Conservation (phyloP, 1,140 invertebrate species). For the Euwallacea similis region DNA sequence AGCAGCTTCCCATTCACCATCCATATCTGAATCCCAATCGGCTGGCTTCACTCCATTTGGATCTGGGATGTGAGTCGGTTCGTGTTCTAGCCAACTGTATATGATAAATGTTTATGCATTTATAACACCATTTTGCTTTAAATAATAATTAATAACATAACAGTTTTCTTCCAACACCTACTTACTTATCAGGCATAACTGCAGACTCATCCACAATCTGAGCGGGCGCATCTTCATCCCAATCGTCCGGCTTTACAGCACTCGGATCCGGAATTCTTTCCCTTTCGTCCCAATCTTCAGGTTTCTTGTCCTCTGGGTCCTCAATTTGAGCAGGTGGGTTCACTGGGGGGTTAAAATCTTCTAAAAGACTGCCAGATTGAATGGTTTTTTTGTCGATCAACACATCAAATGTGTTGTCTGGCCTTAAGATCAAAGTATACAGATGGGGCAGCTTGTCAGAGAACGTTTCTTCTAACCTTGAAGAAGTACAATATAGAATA, state of each 20-base stretch:
- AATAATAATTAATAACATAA: slow-evolving; percentile 1
- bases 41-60: slow-evolving; percentile 83
- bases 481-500: not conserved
- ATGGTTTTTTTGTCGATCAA: slow-evolving; percentile 75
- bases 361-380: slow-evolving; percentile 83
- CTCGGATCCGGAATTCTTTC: slow-evolving; percentile 92
- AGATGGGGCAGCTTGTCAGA: slow-evolving; percentile 95
- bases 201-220: slow-evolving; percentile 89
- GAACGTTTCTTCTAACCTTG: slow-evolving; percentile 79
- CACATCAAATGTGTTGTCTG: slow-evolving; percentile 83
- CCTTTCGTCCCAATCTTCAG: slow-evolving; percentile 93
- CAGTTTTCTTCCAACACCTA: not conserved
- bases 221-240: slow-evolving; percentile 91
- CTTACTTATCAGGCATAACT: slow-evolving; percentile 75
- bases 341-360: slow-evolving; percentile 90
- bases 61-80: slow-evolving; percentile 86
- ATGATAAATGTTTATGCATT: not conserved
- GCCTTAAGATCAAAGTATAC: slow-evolving; percentile 85
- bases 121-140: not conserved
- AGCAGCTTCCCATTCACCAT: slow-evolving; percentile 97
- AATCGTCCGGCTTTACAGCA: slow-evolving; percentile 88
- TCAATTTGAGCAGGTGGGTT: slow-evolving; percentile 96
- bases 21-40: slow-evolving; percentile 98
- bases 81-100: slow-evolving; percentile 85
- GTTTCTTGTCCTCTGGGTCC: slow-evolving; percentile 88